Percentiles rank a stretch among this genome's conserved stretches.
Conservation (phyloP, 2,888 invertebrate species). For the Lepidocyrtoides sp. region DNA sequence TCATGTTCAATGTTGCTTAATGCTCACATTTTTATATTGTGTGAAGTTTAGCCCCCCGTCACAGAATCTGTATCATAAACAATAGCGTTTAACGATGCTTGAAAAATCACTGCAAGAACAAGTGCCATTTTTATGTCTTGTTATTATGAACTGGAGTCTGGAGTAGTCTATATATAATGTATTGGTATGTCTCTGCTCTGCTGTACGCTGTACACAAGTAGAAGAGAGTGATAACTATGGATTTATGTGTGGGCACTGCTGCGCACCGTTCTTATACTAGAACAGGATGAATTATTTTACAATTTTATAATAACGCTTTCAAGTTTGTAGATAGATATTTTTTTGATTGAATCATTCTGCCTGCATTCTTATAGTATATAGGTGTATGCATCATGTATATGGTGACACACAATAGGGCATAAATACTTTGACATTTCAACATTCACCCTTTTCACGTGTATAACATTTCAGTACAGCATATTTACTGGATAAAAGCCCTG, state of each 20-base stretch:
- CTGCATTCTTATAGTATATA: not conserved
- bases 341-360: not conserved
- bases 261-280: not conserved
- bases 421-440: slow-evolving; percentile 67
- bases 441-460: slow-evolving; percentile 41
- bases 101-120: slow-evolving; percentile 34
- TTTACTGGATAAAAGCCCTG: slow-evolving; percentile 68
- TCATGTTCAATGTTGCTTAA: slow-evolving; percentile 55
- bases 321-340: not conserved
- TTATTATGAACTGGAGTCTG: not conserved
- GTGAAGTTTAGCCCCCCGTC: slow-evolving; percentile 30
- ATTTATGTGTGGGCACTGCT: not conserved
- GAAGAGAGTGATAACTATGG: not conserved
- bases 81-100: slow-evolving; percentile 18
- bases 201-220: not conserved
- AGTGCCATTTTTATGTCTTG: not conserved
- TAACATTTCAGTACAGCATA: slow-evolving; percentile 34
- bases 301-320: slow-evolving; percentile 8
- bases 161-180: not conserved
- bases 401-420: slow-evolving; percentile 54
- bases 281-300: slow-evolving; percentile 14
- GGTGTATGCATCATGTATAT: too few relatives aligned
- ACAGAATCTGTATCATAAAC: too few relatives aligned
- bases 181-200: too few relatives aligned
- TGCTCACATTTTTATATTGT: slow-evolving; percentile 7